phyloP scores from a whole-genome alignment of 2,888 invertebrate species.

The Mesorhabditis sp. region DNA sequence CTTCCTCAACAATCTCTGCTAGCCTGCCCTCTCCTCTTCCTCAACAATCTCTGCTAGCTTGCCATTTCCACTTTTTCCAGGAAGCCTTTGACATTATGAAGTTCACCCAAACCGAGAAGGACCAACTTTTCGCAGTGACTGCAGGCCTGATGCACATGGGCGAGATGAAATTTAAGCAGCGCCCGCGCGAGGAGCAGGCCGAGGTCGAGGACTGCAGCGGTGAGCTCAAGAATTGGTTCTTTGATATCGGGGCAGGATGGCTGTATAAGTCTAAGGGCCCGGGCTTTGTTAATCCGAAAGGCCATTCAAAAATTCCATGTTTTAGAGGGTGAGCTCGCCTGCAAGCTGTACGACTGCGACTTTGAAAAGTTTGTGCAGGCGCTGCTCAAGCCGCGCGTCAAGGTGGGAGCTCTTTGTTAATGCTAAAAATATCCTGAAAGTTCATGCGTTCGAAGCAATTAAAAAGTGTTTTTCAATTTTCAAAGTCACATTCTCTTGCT shows the following conservation, averaged over 20 bases:
- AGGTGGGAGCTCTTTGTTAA: slow-evolving; percentile 56
- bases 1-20: no score
- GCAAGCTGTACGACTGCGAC: slow-evolving; percentile 51
- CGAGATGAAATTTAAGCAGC: slow-evolving; percentile 99
- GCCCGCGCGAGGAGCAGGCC: slow-evolving; percentile 99
- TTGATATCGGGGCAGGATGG: no score
- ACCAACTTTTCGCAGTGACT: slow-evolving; percentile 93
- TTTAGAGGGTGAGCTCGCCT: slow-evolving; percentile 52
- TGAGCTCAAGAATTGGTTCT: slow-evolving; percentile 67
- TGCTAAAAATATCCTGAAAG: slow-evolving; percentile 51
- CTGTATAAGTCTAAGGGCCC: background rate
- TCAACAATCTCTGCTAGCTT: no score
- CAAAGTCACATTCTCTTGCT: background rate
- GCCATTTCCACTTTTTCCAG: slow-evolving; percentile 62
- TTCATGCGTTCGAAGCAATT: background rate
- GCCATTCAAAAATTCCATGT: background rate
- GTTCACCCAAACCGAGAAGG: slow-evolving; percentile 92
- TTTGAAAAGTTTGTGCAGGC: slow-evolving; percentile 56
- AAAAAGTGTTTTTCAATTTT: slow-evolving; percentile 36
- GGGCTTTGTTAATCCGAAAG: background rate
- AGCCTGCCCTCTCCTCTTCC: no score
- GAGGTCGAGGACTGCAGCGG: slow-evolving; percentile 66
- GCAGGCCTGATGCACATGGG: slow-evolving; percentile 99
- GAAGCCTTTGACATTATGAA: slow-evolving; percentile 98
- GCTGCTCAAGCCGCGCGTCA: slow-evolving; percentile 63